Percentiles rank a stretch among this genome's conserved stretches.
These are phyloP conservation scores for Platypus cylindrus DNA, from an alignment of 2,888 invertebrate species.

Conservation along the genomic window DNA sequence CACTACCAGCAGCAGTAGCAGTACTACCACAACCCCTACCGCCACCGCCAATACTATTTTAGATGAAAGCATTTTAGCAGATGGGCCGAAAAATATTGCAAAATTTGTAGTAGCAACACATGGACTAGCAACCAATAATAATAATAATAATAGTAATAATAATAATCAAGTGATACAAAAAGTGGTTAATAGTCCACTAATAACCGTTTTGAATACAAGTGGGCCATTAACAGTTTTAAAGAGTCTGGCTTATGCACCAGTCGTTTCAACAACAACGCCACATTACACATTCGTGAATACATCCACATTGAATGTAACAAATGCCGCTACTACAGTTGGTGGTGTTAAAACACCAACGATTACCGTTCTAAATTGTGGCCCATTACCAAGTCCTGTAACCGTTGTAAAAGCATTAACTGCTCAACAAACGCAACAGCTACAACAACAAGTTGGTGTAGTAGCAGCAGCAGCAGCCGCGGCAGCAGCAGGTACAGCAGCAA, in stretches of 20 bases:
- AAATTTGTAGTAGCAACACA: conserved; percentile 24
- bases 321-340: too few relatives aligned
- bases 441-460: background rate
- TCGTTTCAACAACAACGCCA: conserved; percentile 17
- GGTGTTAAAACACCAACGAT: conserved; percentile 30
- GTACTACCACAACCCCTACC: background rate
- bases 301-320: conserved; percentile 27
- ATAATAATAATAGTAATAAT: too few relatives aligned
- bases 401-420: conserved; percentile 28
- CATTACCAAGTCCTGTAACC: conserved; percentile 26
- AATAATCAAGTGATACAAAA: conserved; percentile 23
- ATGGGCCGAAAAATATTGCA: conserved; percentile 24
- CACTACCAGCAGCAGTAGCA: background rate
- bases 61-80: background rate
- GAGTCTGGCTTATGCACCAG: conserved; percentile 30
- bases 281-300: conserved; percentile 33
- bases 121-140: conserved; percentile 14
- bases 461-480: background rate
- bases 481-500: conserved; percentile 4
- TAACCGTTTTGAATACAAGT: conserved; percentile 32
- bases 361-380: conserved; percentile 27
- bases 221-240: conserved; percentile 33
- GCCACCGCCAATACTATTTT: background rate
- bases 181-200: conserved; percentile 29
- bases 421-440: conserved; percentile 12